Base-by-base conservation (phyloP, 2,797 vertebrate species). In the Labroides dimidiatus region DNA sequence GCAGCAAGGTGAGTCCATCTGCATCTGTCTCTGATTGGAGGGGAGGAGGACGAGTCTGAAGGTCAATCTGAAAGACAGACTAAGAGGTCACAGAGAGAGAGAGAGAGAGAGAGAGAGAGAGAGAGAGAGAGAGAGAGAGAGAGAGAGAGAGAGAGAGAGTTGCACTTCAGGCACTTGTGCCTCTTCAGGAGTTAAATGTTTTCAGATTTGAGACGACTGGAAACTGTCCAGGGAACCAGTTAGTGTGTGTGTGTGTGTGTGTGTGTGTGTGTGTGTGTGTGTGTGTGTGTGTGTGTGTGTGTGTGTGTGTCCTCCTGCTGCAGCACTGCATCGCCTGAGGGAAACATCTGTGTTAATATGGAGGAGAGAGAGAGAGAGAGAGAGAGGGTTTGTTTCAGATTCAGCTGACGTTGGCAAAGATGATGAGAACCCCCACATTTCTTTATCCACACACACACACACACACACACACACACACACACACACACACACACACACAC, bases 261-360 rank as follows among this genome's bases (percentile, higher is more conserved):
- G 63, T 39, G 63, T 39, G 51, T 37, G 42, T 47, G 30, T 47
- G 63, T 30, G 61, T 36, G 62, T 54, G 41, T 43, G 39, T 43
- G 49, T 52, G 61, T 56, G 37, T 47, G 27, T 63, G 30, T 39
- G 12, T 50, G n/a, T 27, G 30, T 36, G 42, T 10, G 17, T 49
- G 9, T 53, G 14, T 33, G 30, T 33, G 30, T 33, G 30, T 33
- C 5, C 30, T 33, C 30, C 42, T 51, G 50, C 78, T 74, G 75
- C 78, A 69, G 75, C 17, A 27, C 69, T 72, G 78, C 75, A 64
- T 56, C 9, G 69, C 79, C 67, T 80, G 69, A 15, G 75, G 77
- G 69, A 69, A 86, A 86, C 75, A 82, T 72, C 64, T 79, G 81
- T 72, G 72, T 69, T 65, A 76, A 72, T 72, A 77, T 69, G 66